Percentiles rank a stretch among this genome's conserved stretches.
phyloP scores from a whole-genome alignment of 2,113 vertebrate species.

The Barnardius zonarius region DNA sequence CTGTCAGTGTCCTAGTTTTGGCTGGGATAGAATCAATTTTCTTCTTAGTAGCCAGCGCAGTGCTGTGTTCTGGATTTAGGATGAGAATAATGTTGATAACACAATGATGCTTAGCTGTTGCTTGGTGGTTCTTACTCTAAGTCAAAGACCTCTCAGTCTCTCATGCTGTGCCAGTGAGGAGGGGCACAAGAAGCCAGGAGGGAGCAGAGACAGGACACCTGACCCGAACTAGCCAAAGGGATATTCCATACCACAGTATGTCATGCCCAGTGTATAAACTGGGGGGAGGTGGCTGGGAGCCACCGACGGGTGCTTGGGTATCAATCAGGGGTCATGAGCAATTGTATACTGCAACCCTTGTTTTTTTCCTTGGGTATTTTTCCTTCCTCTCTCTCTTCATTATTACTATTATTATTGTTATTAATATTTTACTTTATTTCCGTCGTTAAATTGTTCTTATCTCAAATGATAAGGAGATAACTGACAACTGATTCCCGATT shows the following conservation, averaged over 20 bases:
- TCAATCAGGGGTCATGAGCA: neutral
- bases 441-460: neutral
- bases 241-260: neutral
- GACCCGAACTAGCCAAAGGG: neutral
- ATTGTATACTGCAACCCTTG: neutral
- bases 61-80: neutral
- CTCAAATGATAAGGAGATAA: neutral
- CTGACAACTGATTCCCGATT: neutral
- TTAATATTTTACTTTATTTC: neutral
- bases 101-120: neutral
- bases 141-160: neutral
- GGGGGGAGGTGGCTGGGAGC: neutral
- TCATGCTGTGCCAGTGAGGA: neutral
- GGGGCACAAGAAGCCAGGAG: neutral
- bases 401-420: neutral
- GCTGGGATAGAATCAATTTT: neutral
- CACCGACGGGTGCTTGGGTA: neutral
- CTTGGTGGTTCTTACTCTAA: neutral
- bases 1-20: neutral
- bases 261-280: neutral
- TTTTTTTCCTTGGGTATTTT: neutral
- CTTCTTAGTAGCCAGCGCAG: neutral
- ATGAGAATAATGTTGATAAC: neutral
- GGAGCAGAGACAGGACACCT: neutral
- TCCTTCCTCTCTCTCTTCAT: neutral